Conservation (phyloP, 2,797 vertebrate genomes). For the Erithacus rubecula region DNA sequence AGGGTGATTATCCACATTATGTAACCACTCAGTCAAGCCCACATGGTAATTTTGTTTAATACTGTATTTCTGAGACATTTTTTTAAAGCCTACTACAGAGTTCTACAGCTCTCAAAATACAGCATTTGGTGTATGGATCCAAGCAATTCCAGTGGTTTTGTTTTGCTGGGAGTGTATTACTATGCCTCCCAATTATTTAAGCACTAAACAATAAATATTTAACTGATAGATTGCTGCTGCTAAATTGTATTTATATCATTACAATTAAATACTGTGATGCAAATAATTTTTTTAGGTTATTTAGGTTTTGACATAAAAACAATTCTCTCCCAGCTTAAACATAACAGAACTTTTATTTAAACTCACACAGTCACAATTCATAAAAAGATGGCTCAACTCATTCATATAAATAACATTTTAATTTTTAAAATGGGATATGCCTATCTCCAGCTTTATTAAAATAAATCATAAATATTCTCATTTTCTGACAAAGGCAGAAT, state of each 20-base stretch:
- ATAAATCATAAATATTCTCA: neutral
- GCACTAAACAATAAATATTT: neutral
- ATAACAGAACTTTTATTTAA: neutral
- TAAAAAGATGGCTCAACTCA: neutral
- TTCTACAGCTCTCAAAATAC: neutral
- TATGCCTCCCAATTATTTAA: neutral
- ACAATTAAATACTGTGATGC: neutral
- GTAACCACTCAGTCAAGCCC: slow-evolving; percentile 12
- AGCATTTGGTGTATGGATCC: neutral
- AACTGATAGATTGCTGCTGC: neutral
- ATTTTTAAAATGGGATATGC: neutral
- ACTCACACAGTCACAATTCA: neutral
- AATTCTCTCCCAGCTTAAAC: neutral
- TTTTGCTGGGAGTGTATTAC: neutral
- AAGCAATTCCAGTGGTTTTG: neutral
- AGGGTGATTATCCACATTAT: slow-evolving; percentile 17
- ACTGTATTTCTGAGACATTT: neutral
- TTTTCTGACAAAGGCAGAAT: neutral
- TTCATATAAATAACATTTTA: neutral
- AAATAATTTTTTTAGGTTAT: neutral
- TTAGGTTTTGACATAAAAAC: neutral
- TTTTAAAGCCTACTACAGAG: neutral
- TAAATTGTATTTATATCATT: neutral
- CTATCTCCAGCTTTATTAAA: neutral
- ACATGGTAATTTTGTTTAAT: slow-evolving; percentile 5